phyloP scores from a whole-genome alignment of 2,113 vertebrate genomes.

The Apteryx mantelli region DNA sequence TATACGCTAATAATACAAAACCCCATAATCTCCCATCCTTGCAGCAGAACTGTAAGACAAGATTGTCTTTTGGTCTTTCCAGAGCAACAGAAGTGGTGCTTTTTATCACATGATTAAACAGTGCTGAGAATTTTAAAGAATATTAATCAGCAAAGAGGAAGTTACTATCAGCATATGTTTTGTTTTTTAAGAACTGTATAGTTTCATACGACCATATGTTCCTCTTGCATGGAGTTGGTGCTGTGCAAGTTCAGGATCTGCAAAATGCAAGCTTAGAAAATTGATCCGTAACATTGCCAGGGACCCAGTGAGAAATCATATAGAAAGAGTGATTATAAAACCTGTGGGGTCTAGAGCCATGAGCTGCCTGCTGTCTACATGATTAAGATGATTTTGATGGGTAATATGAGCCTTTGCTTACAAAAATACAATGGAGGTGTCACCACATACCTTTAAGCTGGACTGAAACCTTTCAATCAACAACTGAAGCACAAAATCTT shows the following conservation, averaged over 20 bases:
- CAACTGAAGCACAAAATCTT: slow-evolving; percentile 23
- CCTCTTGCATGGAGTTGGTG: not conserved
- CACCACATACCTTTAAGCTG: not conserved
- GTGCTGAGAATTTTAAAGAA: not conserved
- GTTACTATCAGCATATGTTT: not conserved
- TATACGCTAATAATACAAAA: not conserved
- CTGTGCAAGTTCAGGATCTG: not conserved
- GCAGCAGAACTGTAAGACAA: not conserved
- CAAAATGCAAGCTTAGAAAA: not conserved
- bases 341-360: not conserved
- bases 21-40: rapidly evolving
- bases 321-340: not conserved
- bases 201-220: slow-evolving; percentile 21
- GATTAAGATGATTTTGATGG: not conserved
- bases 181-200: not conserved
- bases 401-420: not conserved
- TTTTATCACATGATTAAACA: not conserved
- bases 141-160: slow-evolving; percentile 42
- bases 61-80: not conserved
- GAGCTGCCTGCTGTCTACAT: not conserved
- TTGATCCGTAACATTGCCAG: not conserved
- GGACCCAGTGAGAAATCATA: not conserved
- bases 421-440: not conserved
- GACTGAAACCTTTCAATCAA: slow-evolving; percentile 33
- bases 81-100: not conserved